A percentile compares a stretch with the other conserved stretches of the same genome.
Conservation (phyloP, 2,113 vertebrate species). For the Aspidoscelis tigris region DNA sequence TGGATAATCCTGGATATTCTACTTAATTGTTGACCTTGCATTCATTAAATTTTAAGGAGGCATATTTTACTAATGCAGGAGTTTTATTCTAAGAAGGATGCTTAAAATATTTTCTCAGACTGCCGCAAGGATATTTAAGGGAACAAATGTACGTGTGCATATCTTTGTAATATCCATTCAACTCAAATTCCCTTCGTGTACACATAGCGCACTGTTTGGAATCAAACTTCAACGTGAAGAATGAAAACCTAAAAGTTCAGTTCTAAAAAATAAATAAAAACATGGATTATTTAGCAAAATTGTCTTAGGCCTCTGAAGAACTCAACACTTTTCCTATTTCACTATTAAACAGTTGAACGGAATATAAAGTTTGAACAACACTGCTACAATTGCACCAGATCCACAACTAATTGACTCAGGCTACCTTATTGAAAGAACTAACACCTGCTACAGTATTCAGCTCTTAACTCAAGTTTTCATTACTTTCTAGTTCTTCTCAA, state of each 20-base stretch:
- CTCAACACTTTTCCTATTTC: background rate
- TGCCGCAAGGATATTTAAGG: background rate
- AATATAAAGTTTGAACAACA: conserved; percentile 4
- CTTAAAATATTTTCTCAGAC: background rate
- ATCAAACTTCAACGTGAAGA: background rate
- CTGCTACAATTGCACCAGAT: background rate
- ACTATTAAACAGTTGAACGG: background rate
- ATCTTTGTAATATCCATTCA: background rate
- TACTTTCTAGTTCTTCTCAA: background rate
- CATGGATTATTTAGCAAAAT: background rate
- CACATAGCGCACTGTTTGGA: background rate
- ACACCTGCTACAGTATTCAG: background rate
- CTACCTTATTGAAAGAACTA: background rate
- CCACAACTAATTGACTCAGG: background rate
- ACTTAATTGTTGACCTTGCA: background rate
- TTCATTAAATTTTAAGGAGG: conserved; percentile 2
- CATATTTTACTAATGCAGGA: background rate
- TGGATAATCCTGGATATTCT: background rate
- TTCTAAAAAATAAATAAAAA: too few species aligned
- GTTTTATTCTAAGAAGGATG: background rate
- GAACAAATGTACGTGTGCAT: background rate
- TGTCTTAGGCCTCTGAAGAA: background rate
- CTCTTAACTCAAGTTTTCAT: conserved; percentile 1
- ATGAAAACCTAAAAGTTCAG: background rate
- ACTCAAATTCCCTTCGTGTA: background rate